phyloP scores from a whole-genome alignment of 2,113 vertebrate species.

The Oryzias woworae region DNA sequence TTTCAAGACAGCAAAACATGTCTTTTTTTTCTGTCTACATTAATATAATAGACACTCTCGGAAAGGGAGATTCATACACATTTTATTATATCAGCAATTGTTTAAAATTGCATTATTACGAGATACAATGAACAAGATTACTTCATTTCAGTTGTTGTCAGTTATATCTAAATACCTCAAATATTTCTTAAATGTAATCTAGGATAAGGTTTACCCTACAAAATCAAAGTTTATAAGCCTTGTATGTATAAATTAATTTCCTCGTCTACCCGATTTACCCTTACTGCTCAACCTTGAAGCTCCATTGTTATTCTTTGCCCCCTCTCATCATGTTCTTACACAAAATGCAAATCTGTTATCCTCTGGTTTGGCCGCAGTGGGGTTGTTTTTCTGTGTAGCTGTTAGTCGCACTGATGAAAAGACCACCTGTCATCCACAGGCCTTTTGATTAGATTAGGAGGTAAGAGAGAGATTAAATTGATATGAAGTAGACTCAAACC shows the following conservation, averaged over 20 bases:
- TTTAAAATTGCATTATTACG: too few relatives aligned
- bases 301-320: constrained; percentile 50
- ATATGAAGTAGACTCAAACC: constrained; percentile 39
- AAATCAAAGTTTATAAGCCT: constrained; percentile 1
- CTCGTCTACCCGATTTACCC: constrained; percentile 31
- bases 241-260: constrained; percentile 21
- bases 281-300: constrained; percentile 34
- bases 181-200: constrained; percentile 18
- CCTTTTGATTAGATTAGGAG: constrained; percentile 67
- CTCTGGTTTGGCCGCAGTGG: constrained; percentile 29
- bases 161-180: not conserved
- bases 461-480: constrained; percentile 57
- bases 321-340: constrained; percentile 48
- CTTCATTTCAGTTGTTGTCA: too few relatives aligned
- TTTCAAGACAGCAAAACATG: constrained; percentile 26
- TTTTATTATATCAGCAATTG: not conserved
- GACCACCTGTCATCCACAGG: constrained; percentile 67
- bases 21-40: constrained; percentile 6
- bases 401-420: constrained; percentile 65
- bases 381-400: constrained; percentile 57
- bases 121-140: too few relatives aligned
- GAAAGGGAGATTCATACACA: not conserved
- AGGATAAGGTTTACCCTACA: constrained; percentile 18
- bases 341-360: constrained; percentile 57
- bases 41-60: not conserved